Evolutionary conservation across 2,113 vertebrate species (phyloP).

Genomic region (Tupaia tana): DNA sequence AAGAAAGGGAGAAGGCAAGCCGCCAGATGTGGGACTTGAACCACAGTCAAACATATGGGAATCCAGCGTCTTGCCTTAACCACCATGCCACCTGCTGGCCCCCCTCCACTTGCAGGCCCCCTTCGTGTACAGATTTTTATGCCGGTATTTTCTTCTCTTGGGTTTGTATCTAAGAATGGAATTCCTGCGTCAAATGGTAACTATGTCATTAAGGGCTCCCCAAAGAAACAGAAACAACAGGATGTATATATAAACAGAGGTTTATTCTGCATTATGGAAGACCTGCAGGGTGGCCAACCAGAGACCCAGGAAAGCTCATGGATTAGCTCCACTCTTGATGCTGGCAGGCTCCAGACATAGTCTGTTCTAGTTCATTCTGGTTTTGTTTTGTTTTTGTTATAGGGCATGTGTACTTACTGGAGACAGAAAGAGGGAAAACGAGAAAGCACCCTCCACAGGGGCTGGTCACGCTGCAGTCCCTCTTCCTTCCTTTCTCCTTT

Average conservation of each 20-base stretch:
- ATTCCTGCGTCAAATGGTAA: background rate
- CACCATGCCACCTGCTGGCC: no score
- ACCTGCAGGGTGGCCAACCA: no score
- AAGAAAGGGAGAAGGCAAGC: no score
- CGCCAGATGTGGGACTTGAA: no score
- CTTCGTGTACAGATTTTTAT: background rate
- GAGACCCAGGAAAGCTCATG: background rate
- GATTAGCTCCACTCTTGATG: background rate
- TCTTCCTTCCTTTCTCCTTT: background rate
- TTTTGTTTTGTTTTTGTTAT: background rate
- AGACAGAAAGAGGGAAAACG: no score
- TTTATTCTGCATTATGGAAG: background rate
- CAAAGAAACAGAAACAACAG: background rate
- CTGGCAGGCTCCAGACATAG: background rate
- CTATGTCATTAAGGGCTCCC: background rate
- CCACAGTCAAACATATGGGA: no score
- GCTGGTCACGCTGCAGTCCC: no score
- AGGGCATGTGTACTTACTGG: no score
- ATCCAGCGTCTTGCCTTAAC: no score
- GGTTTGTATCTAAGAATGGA: background rate
- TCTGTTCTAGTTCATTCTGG: background rate
- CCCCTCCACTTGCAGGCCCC: no score
- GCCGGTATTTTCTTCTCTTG: background rate
- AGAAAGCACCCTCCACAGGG: no score
- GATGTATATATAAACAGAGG: background rate